Percentiles rank a stretch among this genome's conserved stretches.
phyloP scores from a whole-genome alignment of 2,888 invertebrate genomes.

The Neelides folsomi region DNA sequence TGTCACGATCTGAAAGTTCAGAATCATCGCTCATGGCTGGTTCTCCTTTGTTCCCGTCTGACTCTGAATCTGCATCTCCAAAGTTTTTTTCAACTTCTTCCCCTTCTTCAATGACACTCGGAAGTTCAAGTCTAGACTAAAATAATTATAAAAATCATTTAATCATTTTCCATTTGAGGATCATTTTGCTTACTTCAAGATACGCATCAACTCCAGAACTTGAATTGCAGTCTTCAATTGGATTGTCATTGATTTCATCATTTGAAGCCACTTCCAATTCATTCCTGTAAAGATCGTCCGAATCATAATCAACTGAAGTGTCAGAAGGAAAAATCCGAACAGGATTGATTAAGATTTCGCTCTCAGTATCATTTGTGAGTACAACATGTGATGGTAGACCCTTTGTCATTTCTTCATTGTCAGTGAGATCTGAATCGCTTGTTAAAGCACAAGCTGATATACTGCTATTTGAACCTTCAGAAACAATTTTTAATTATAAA shows the following conservation, averaged over 20 bases:
- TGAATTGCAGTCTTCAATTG: conserved; percentile 25
- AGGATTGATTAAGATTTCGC: no score
- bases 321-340: no score
- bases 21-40: conserved; percentile 18
- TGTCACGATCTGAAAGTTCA: conserved; percentile 16
- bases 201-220: conserved; percentile 15
- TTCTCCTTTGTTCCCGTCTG: neutral
- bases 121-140: neutral
- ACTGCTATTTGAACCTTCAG: no score
- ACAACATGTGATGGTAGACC: no score
- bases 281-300: no score
- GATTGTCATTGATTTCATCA: conserved; percentile 20
- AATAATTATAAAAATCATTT: neutral
- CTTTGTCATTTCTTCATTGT: no score
- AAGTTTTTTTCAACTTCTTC: conserved; percentile 3
- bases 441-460: no score
- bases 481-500: no score
- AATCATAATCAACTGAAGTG: no score
- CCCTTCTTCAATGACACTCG: neutral
- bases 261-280: conserved; percentile 22
- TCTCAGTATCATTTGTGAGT: no score
- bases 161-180: conserved; percentile 3
- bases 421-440: no score
- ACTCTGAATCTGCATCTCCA: conserved; percentile 6
- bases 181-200: conserved; percentile 5